Percentiles rank a stretch among this genome's conserved stretches.
These are phyloP conservation scores for Zophobas atratus DNA, from an alignment of 1,140 invertebrate genomes.

Conservation along the genomic window DNA sequence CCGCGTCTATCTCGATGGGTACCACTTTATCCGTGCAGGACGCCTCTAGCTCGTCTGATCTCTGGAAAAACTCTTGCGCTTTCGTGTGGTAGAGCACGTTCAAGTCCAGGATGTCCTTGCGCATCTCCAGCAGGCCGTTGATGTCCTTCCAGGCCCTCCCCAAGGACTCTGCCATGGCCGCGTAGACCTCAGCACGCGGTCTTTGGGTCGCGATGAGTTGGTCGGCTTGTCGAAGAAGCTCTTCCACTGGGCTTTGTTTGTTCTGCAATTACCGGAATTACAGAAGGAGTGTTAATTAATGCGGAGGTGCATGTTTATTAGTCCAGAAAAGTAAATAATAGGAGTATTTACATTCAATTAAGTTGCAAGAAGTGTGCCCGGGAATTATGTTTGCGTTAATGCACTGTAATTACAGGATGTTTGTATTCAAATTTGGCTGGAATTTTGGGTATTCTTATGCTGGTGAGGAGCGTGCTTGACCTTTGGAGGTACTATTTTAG, in stretches of 20 bases:
- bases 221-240: conserved; percentile 89
- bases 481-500: conserved; percentile 2
- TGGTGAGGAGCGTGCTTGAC: conserved; percentile 15
- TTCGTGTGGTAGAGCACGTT: conserved; percentile 83
- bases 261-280: conserved; percentile 72
- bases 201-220: conserved; percentile 85
- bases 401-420: background rate
- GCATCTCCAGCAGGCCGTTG: conserved; percentile 83
- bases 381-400: background rate
- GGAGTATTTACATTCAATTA: conserved; percentile 33
- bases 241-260: conserved; percentile 93
- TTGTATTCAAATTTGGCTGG: conserved; percentile 19
- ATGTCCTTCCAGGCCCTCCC: conserved; percentile 92
- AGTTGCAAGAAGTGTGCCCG: conserved; percentile 20
- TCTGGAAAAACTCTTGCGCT: conserved; percentile 78
- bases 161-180: conserved; percentile 92
- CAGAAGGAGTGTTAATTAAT: conserved; percentile 27
- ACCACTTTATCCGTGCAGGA: conserved; percentile 76
- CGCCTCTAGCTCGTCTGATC: conserved; percentile 79
- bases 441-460: background rate
- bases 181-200: conserved; percentile 85
- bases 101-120: conserved; percentile 84
- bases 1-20: conserved; percentile 78
- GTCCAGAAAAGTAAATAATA: background rate
- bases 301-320: conserved; percentile 19